phyloP scores from a whole-genome alignment of 2,797 vertebrate genomes.

The Esox lucius region DNA sequence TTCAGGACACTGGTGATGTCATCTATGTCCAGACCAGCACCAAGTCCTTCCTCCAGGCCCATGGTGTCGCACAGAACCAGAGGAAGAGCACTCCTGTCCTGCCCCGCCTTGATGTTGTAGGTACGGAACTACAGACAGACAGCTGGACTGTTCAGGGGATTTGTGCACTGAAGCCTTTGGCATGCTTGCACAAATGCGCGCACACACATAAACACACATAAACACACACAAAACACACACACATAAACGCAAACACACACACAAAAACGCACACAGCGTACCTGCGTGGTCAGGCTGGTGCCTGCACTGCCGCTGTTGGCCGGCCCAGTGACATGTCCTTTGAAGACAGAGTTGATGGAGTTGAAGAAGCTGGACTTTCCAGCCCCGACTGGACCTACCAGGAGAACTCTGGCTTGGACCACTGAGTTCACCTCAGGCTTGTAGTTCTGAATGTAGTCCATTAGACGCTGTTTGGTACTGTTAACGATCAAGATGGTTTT shows the following conservation, averaged over 20 bases:
- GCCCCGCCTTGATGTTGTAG: conserved; percentile 60
- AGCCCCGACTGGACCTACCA: conserved; percentile 65
- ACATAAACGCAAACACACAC: not conserved
- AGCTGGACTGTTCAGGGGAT: not conserved
- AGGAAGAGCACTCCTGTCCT: conserved; percentile 47
- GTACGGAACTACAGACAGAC: conserved; percentile 61
- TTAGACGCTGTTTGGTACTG: conserved; percentile 51
- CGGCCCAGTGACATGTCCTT: conserved; percentile 62
- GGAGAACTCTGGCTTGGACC: conserved; percentile 46
- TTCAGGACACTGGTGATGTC: conserved; percentile 67
- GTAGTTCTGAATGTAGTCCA: conserved; percentile 45
- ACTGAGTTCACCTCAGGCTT: conserved; percentile 36
- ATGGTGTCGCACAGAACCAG: conserved; percentile 75
- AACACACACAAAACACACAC: not conserved
- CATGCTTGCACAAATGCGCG: not conserved
- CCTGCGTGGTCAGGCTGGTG: conserved; percentile 67
- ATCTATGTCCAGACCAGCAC: conserved; percentile 61
- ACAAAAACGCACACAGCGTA: conserved; percentile 23
- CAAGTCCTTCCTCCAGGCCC: conserved; percentile 66
- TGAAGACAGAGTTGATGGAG: conserved; percentile 66
- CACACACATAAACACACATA: not conserved
- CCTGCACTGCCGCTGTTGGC: conserved; percentile 62
- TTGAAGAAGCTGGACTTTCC: conserved; percentile 74
- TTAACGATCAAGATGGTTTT: conserved; percentile 9
- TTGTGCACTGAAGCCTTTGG: no score